phyloP scores from a whole-genome alignment of 1,140 invertebrate species.

The Gyrodactylus bullatarudis region DNA sequence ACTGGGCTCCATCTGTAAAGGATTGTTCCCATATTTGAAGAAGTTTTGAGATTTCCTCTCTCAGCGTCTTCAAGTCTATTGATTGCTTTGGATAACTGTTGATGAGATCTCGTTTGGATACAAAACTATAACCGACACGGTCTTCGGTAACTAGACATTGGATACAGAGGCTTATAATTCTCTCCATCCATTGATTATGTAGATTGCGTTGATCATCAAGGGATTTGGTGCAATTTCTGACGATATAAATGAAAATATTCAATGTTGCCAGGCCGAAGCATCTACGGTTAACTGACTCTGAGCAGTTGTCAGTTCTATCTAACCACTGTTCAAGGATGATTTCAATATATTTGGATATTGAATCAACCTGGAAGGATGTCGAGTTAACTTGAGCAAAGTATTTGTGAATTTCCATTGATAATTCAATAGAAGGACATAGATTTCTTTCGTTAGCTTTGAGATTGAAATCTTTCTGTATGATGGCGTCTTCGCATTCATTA shows the following conservation, averaged over 20 bases:
- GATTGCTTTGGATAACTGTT: background rate
- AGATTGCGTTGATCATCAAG: background rate
- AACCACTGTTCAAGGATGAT: background rate
- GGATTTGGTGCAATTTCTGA: background rate
- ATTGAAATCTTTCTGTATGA: background rate
- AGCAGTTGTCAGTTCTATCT: background rate
- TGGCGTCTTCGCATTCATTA: background rate
- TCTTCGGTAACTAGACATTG: background rate
- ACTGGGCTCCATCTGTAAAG: background rate
- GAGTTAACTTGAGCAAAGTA: too few relatives aligned
- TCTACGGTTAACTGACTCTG: background rate
- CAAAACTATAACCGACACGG: background rate
- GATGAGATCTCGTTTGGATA: background rate
- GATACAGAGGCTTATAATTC: background rate
- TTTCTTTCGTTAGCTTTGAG: background rate
- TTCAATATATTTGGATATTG: background rate
- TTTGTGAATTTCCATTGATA: background rate
- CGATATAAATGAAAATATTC: background rate
- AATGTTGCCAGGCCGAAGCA: background rate
- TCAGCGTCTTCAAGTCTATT: background rate
- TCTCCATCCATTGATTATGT: background rate
- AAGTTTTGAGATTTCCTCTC: background rate
- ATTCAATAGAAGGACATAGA: background rate
- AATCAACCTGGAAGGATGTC: background rate
- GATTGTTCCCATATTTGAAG: background rate